Evolutionary conservation across 2,888 invertebrate species (phyloP).

Genomic region (Exocentrus adspersus): DNA sequence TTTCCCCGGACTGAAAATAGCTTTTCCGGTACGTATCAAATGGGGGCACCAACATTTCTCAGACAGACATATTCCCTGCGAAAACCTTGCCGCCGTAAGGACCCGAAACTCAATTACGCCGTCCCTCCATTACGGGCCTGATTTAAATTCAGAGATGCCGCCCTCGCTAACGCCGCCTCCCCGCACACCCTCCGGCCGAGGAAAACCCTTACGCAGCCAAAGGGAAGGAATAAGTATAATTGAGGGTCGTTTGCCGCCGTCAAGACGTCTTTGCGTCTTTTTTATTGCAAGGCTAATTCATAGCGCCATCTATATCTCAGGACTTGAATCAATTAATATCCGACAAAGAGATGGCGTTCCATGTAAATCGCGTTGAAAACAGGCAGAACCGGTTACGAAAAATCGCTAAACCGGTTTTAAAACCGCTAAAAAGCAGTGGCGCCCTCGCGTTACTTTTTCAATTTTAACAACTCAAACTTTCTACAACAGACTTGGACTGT

Average conservation of each 20-base stretch:
- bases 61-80: constrained; percentile 37
- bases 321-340: too few relatives aligned
- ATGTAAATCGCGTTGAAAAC: too few relatives aligned
- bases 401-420: too few relatives aligned
- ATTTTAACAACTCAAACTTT: too few relatives aligned
- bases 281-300: too few relatives aligned
- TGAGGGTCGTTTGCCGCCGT: constrained; percentile 37
- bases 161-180: constrained; percentile 37
- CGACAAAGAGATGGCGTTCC: too few relatives aligned
- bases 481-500: too few relatives aligned
- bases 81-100: constrained; percentile 39
- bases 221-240: constrained; percentile 48
- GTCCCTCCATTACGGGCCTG: constrained; percentile 54
- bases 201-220: constrained; percentile 43
- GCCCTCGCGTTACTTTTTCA: too few relatives aligned
- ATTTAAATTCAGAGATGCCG: constrained; percentile 55
- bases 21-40: constrained; percentile 36
- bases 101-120: constrained; percentile 56
- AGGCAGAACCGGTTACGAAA: too few relatives aligned
- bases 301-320: too few relatives aligned
- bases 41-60: constrained; percentile 38
- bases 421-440: too few relatives aligned
- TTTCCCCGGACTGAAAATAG: constrained; percentile 27
- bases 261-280: constrained; percentile 14
- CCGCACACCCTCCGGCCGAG: constrained; percentile 31